Conservation (phyloP, 2,113 vertebrate species). For the Menura novaehollandiae region DNA sequence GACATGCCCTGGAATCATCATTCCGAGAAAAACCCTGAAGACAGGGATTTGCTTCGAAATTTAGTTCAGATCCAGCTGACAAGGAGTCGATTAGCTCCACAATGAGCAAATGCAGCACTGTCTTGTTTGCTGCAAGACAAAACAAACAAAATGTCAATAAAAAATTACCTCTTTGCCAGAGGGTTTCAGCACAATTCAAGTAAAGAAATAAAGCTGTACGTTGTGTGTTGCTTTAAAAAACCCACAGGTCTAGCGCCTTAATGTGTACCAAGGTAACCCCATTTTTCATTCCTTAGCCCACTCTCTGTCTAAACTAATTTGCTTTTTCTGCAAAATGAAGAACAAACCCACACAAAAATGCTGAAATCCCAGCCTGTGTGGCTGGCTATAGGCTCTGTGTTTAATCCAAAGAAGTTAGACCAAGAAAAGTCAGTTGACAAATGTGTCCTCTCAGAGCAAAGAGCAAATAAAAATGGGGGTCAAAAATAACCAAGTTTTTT, state of each 20-base stretch:
- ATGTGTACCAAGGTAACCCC: neutral
- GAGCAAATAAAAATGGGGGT: neutral
- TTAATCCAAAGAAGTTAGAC: neutral
- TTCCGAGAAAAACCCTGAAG: constrained; percentile 16
- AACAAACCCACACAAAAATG: neutral
- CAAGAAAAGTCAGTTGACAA: neutral
- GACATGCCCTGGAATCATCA: constrained; percentile 10
- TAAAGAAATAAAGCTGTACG: constrained; percentile 28
- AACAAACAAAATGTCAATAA: constrained; percentile 61
- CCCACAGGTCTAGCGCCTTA: neutral
- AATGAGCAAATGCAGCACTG: constrained; percentile 56
- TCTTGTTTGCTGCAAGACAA: constrained; percentile 57
- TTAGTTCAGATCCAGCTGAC: constrained; percentile 53
- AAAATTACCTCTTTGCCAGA: constrained; percentile 53
- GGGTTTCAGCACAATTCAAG: constrained; percentile 26
- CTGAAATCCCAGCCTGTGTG: neutral
- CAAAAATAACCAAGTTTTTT: neutral
- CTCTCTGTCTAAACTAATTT: constrained; percentile 8
- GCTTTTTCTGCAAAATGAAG: constrained; percentile 5
- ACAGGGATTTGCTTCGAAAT: constrained; percentile 38
- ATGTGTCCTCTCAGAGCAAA: neutral
- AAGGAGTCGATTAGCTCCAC: constrained; percentile 55
- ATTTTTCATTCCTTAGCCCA: constrained; percentile 7
- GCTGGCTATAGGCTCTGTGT: neutral
- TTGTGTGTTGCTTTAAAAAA: neutral